A percentile compares a stretch with the other conserved stretches of the same genome.
Conservation (phyloP, 2,888 invertebrate genomes). For the Acholoe squamosa region DNA sequence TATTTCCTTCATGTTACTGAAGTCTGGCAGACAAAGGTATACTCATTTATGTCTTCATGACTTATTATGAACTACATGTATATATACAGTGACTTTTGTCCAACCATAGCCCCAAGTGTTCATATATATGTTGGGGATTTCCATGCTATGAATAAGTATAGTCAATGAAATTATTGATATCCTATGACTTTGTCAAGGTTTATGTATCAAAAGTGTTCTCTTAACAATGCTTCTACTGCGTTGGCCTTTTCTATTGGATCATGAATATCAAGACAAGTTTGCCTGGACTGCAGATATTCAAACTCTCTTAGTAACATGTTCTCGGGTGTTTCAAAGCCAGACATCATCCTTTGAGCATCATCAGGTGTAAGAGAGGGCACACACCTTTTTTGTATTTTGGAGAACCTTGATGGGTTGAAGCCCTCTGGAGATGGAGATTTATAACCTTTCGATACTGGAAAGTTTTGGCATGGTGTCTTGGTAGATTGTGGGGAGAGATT, state of each 20-base stretch:
- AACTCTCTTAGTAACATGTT: neutral
- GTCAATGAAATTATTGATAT: too few relatives aligned
- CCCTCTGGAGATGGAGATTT: neutral
- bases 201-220: neutral
- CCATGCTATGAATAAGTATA: too few relatives aligned
- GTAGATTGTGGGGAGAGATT: neutral
- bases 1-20: too few relatives aligned
- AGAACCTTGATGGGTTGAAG: neutral
- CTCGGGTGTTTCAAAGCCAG: neutral
- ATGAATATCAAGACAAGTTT: neutral
- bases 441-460: neutral
- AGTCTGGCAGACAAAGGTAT: too few relatives aligned
- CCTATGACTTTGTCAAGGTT: too few relatives aligned
- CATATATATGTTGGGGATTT: too few relatives aligned
- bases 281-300: neutral
- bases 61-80: too few relatives aligned
- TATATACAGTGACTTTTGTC: too few relatives aligned
- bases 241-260: neutral
- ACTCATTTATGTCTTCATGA: too few relatives aligned
- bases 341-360: constrained; percentile 39
- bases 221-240: constrained; percentile 8
- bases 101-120: too few relatives aligned
- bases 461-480: neutral
- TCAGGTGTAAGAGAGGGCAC: neutral
- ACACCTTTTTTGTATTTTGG: neutral